Percentiles rank a stretch among this genome's conserved stretches.
Evolutionary conservation across 2,888 invertebrate species (phyloP).

Genomic region (Apoderus coryli): DNA sequence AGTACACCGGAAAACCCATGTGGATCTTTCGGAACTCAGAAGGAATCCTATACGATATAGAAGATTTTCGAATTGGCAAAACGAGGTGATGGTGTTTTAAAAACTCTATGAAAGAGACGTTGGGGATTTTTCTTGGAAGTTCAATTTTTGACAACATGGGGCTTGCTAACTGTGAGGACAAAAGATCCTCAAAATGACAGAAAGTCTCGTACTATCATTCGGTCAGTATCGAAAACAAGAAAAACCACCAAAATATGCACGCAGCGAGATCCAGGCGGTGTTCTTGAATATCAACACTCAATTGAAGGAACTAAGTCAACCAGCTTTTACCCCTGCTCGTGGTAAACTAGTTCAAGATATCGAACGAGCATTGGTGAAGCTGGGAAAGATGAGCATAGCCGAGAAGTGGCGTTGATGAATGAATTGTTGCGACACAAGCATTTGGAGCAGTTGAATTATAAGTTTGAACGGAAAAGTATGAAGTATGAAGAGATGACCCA

Average conservation of each 20-base stretch:
- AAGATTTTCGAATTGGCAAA: too few relatives aligned
- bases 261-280: slow-evolving; percentile 91
- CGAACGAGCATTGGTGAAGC: slow-evolving; percentile 82
- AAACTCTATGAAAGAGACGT: too few relatives aligned
- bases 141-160: too few relatives aligned
- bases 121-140: too few relatives aligned
- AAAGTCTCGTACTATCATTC: slow-evolving; percentile 71
- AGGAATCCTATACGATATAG: too few relatives aligned
- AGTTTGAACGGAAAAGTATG: slow-evolving; percentile 90
- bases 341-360: slow-evolving; percentile 90
- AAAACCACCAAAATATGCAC: slow-evolving; percentile 96
- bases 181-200: too few relatives aligned
- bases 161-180: too few relatives aligned
- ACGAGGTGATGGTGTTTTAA: too few relatives aligned
- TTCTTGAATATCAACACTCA: slow-evolving; percentile 95
- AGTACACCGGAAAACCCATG: too few relatives aligned
- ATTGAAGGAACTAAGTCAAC: slow-evolving; percentile 85
- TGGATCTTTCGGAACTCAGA: too few relatives aligned
- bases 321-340: slow-evolving; percentile 70
- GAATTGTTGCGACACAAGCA: slow-evolving; percentile 86
- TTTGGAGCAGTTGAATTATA: slow-evolving; percentile 86
- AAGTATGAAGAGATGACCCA: slow-evolving; percentile 96
- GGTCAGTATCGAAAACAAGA: slow-evolving; percentile 93
- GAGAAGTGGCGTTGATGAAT: slow-evolving; percentile 83
- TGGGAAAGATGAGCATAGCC: slow-evolving; percentile 88